phyloP scores from a whole-genome alignment of 2,888 invertebrate species.

The Timema cristinae region DNA sequence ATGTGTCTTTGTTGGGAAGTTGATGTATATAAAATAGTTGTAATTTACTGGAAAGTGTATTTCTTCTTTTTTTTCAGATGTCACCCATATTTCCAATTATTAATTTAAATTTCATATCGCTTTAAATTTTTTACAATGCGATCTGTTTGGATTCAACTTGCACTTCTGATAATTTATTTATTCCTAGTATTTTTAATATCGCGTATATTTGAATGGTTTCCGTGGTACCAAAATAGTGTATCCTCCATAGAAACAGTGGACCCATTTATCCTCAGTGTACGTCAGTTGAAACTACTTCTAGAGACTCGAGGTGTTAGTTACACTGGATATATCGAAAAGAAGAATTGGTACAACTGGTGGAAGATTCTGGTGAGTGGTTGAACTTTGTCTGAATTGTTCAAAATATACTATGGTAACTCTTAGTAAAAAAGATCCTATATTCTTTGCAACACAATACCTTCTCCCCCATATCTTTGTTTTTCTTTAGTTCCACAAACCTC shows the following conservation, averaged over 20 bases:
- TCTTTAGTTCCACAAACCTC: no score
- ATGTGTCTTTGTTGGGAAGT: no score
- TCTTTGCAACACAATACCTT: no score
- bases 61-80: no score
- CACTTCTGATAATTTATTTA: slow-evolving; percentile 35
- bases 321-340: slow-evolving; percentile 38
- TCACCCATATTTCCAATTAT: no score
- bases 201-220: slow-evolving; percentile 36
- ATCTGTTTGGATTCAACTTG: slow-evolving; percentile 35
- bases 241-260: slow-evolving; percentile 36
- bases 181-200: slow-evolving; percentile 36
- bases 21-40: no score
- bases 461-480: no score
- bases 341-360: slow-evolving; percentile 38
- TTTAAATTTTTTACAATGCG: slow-evolving; percentile 31
- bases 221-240: slow-evolving; percentile 38
- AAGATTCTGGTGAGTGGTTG: slow-evolving; percentile 35
- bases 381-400: neutral
- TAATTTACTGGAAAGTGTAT: no score
- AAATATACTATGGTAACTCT: neutral
- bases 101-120: neutral
- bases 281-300: slow-evolving; percentile 37
- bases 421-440: no score
- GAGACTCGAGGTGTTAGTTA: slow-evolving; percentile 39
- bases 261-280: slow-evolving; percentile 37